These are phyloP conservation scores for Gymnodraco acuticeps DNA, from an alignment of 2,797 vertebrate genomes.

Conservation along the genomic window DNA sequence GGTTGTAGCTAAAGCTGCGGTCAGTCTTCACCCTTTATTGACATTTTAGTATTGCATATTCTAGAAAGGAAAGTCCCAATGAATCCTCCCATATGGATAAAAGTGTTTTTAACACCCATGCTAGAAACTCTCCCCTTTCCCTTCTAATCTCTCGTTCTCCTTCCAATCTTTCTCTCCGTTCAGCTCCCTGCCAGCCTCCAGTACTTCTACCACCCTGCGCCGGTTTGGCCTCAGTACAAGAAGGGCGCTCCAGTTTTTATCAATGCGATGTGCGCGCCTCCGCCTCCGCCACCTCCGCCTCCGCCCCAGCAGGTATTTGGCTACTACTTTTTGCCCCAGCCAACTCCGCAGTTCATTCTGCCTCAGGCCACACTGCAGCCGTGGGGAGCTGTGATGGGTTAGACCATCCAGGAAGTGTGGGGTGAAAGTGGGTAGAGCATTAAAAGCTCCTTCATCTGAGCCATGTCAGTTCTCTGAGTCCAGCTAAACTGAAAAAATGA, in stretches of 20 bases:
- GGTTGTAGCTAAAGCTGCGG: background rate
- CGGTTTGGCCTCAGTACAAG: constrained; percentile 82
- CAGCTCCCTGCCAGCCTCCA: constrained; percentile 74
- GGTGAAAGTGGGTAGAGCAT: constrained; percentile 17
- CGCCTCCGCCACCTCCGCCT: constrained; percentile 58
- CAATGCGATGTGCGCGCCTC: constrained; percentile 75
- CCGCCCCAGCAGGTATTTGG: constrained; percentile 75
- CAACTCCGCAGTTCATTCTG: constrained; percentile 82
- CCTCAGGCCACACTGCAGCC: constrained; percentile 81
- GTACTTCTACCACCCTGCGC: constrained; percentile 81
- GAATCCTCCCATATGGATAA: constrained; percentile 3
- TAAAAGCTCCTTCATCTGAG: constrained; percentile 56
- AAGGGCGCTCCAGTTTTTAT: constrained; percentile 77
- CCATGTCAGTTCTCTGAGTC: constrained; percentile 38
- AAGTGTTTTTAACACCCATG: background rate
- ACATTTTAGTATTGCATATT: constrained; percentile 12
- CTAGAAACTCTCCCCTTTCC: constrained; percentile 7
- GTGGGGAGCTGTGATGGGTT: constrained; percentile 76
- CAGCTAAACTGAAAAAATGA: constrained; percentile 36
- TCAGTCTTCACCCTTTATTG: background rate
- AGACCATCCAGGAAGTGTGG: constrained; percentile 1
- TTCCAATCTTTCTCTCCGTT: background rate
- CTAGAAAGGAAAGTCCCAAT: constrained; percentile 9
- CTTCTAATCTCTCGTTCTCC: constrained; percentile 28
- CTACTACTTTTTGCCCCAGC: constrained; percentile 83